Base-by-base conservation (phyloP, 1,140 invertebrate species). In the Dryas iulia region DNA sequence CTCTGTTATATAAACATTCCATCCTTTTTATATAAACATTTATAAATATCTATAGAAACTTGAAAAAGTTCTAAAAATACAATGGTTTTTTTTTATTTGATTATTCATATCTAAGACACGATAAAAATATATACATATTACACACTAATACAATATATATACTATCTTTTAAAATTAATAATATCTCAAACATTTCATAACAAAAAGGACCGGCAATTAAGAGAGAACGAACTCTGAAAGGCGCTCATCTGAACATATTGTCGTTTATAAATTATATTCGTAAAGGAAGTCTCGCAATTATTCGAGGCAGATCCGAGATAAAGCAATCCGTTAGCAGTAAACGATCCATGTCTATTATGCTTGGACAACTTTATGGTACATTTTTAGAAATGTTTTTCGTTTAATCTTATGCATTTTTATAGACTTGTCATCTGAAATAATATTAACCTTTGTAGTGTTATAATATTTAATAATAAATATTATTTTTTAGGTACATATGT, bases 301-400 rank as follows among this genome's bases (percentile, higher is more conserved):
- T 72, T 59, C 70, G 28, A 21, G 26, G 60, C 72, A 80, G 77
- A 69, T 67, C 14, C 14, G 53, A 76, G 72, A 79, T 79, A 73
- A 69, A 77, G 35, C 39, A 30, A 68, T 68, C 66, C 66, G 67
- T 72, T 73, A 68, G 47, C 52, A 64, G 69, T 57, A 77, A 68
- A 68, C 69, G 67, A 66, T 30, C 61, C 62, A 54, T 69, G 66
- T 56, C 60, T 57, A 26, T 8, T 53, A 52, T 39, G 66, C 31
- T 63, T 53, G 52, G 60, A 23, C 59, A 39, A 58, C 31, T 69
- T 66, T 66, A 66, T 62, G 53, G 59, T 54, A 69, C 18, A 30
- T 58, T 62, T 62, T 69, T 24, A 47, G 33, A 25, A 14, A 26
- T 62, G 54, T n/a, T 59, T 59, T 24, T 47, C 11, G 24, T 25